phyloP scores from a whole-genome alignment of 2,797 vertebrate species.

The Brachyalestes nurse region DNA sequence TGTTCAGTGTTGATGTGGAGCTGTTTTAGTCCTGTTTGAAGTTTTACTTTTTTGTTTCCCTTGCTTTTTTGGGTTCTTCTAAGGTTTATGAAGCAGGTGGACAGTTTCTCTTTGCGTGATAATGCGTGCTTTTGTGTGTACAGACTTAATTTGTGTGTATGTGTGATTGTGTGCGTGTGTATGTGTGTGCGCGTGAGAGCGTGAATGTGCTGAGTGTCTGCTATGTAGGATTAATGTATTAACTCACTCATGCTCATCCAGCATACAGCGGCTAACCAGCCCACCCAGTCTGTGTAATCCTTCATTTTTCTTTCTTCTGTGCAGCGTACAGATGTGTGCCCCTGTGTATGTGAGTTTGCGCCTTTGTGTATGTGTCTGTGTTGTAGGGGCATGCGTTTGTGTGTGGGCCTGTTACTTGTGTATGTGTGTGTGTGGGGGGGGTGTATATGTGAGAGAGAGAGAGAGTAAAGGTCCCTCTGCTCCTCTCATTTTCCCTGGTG shows the following conservation, averaged over 20 bases:
- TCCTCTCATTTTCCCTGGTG: conserved; percentile 72
- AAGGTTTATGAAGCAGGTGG: conserved; percentile 14
- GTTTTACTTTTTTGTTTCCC: background rate
- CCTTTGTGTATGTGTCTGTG: conserved; percentile 25
- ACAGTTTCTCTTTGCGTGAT: background rate
- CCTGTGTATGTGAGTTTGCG: conserved; percentile 18
- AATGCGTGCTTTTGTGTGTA: background rate
- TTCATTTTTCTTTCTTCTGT: conserved; percentile 72
- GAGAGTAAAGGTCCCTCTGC: conserved; percentile 53
- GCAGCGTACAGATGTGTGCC: conserved; percentile 59
- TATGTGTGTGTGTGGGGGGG: conserved; percentile 20
- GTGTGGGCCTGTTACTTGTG: conserved; percentile 26
- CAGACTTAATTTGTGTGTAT: conserved; percentile 9
- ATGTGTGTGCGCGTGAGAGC: conserved; percentile 19
- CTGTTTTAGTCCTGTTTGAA: background rate
- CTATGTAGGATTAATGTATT: conserved; percentile 65
- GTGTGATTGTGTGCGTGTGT: conserved; percentile 32
- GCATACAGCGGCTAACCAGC: conserved; percentile 71
- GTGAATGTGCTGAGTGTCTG: conserved; percentile 54
- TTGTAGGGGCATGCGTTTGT: conserved; percentile 13
- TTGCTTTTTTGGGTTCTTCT: background rate
- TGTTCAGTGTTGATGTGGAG: background rate
- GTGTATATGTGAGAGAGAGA: conserved; percentile 44
- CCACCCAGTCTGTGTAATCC: conserved; percentile 79
- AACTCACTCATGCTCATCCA: conserved; percentile 70